Base-by-base conservation (phyloP, 2,888 invertebrate species). In the Thyatira batis region DNA sequence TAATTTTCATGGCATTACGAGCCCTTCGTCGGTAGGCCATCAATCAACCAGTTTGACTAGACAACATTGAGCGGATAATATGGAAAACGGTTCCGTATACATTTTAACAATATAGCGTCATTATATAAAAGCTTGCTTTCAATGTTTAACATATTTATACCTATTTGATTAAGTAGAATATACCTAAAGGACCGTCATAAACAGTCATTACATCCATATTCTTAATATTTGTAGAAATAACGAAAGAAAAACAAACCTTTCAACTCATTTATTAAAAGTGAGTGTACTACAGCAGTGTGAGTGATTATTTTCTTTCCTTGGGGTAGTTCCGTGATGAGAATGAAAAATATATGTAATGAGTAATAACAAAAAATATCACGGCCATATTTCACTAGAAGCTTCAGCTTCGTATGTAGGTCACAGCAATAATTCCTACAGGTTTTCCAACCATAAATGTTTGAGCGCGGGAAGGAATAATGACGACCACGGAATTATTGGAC, bases 1-100 rank as follows among this genome's bases (percentile, higher is more conserved):
- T 78, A 81, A 84, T 84, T 80, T 79, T 74, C 79, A 73, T 69
- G 75, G 67, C 73, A 80, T 82, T 78, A 82, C 69, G 60, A 57
- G 67, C 69, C 66, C 69, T 71, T 80, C 78, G 77, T 74, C 76
- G 67, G 71, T 52, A 64, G 67, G 71, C 67, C 84, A 85, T 85
- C 82, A 85, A 85, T 85, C 85, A 85, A 71, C 71, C 73, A 72
- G 76, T 77, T 78, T 76, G 61, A 68, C 68, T 65, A 63, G 62
- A 67, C 63, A 54, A 50, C 55, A 63, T 60, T 61, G 66, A 59
- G 62, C 59, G 60, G 59, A 58, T 55, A 13, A 57, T 60, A 63
- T 62, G 64, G 62, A 54, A 57, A 60, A 61, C 62, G 64, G 70
- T 63, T 58, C 58, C 52, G 54, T 55, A 50, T 51, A 58, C 58